Base-by-base conservation (phyloP, 2,113 vertebrate species). In the Lonchura striata region DNA sequence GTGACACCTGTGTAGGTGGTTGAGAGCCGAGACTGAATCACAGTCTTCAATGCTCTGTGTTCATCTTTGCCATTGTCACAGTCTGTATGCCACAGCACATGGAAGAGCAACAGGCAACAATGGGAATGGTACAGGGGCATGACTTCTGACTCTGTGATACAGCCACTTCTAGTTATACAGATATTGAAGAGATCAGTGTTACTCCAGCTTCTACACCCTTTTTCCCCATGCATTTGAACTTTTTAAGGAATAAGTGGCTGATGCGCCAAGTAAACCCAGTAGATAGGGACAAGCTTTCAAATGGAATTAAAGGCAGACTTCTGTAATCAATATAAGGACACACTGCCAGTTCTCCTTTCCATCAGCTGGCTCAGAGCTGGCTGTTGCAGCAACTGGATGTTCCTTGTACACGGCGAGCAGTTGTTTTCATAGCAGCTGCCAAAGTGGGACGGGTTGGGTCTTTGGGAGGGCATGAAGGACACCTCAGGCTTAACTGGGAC, bases 341-440 rank as follows among this genome's bases (percentile, higher is more conserved):
- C 0, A 0, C 17, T 4, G 2, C 33, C 1, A 0, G 54, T 47
- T 71, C 33, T n/a, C 37, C 10, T 42, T 80, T 66, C 33, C 7
- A 30, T 66, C 42, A 20, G 44, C 25, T 37, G 47, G 66, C 21
- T 22, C n/a, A 53, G 84, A 85, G 11, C 41, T 90, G 53, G 22
- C 82, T 80, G 10, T 35, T 50, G 64, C 31, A 78, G 44, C 85
- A 90, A 56, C 47, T 92, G 95, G 59, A 18, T 3, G 2, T 22
- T 92, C 47, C 68, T 42, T 16, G 30, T 42, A 0, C 2, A 57
- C 18, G 47, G 4, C 13, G 19, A 92, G 60, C 96, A 94, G 88
- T 71, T 96, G 94, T 83, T 88, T 77, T 47, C 39, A n/a, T 33
- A 56, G 94, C 95, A 96, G 92, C 95, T 97, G 96, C 91, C 64